phyloP scores from a whole-genome alignment of 2,113 vertebrate genomes.

The Hirundichthys speculiger region DNA sequence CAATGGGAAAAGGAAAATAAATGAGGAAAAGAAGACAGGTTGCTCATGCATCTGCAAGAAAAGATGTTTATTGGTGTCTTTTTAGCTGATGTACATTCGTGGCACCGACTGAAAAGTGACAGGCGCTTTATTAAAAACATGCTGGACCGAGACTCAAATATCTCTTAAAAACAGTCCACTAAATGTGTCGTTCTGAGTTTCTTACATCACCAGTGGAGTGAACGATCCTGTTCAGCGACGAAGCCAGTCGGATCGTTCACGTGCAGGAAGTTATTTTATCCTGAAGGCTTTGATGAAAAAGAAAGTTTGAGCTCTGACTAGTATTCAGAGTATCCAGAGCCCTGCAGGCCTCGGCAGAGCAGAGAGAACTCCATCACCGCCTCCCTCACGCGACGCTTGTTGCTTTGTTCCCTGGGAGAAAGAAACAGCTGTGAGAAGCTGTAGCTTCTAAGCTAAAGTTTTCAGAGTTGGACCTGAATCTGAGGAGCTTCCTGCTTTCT shows the following conservation, averaged over 20 bases:
- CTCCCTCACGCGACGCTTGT: slow-evolving; percentile 92
- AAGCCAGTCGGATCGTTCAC: not conserved
- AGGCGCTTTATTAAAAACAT: slow-evolving; percentile 43
- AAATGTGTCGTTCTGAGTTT: slow-evolving; percentile 10
- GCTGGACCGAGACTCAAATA: slow-evolving; percentile 14
- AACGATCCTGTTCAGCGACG: not conserved
- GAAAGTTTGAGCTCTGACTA: slow-evolving; percentile 60
- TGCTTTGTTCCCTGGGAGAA: slow-evolving; percentile 88
- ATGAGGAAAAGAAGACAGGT: slow-evolving; percentile 45
- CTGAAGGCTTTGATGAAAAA: no score
- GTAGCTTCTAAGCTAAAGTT: no score
- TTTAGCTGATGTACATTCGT: slow-evolving; percentile 16
- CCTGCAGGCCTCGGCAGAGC: slow-evolving; percentile 91
- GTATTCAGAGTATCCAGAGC: slow-evolving; percentile 88
- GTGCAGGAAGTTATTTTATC: not conserved
- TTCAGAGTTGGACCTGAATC: no score
- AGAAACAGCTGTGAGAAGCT: not conserved
- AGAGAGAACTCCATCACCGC: slow-evolving; percentile 95
- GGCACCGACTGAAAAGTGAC: slow-evolving; percentile 6
- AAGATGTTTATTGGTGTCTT: slow-evolving; percentile 43
- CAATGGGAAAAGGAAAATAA: slow-evolving; percentile 56
- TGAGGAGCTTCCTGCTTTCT: no score
- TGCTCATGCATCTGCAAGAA: slow-evolving; percentile 50
- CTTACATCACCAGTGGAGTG: not conserved
- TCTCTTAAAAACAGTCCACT: slow-evolving; percentile 1